A percentile compares a stretch with the other conserved stretches of the same genome.
phyloP scores from a whole-genome alignment of 2,888 invertebrate species.

The Neoitamus cyanurus region DNA sequence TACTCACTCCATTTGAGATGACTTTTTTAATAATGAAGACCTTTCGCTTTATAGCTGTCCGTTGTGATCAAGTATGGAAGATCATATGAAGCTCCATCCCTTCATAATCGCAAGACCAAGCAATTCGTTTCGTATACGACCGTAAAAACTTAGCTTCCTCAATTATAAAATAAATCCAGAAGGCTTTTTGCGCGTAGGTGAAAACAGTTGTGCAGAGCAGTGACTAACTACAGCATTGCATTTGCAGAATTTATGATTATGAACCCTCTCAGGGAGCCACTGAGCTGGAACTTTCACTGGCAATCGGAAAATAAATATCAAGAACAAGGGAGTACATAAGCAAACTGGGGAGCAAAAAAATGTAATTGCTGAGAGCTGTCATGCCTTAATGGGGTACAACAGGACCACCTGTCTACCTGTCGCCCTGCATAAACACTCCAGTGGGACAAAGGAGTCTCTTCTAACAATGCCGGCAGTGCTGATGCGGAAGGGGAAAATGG shows the following conservation, averaged over 20 bases:
- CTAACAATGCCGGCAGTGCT: constrained; percentile 22
- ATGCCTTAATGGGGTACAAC: constrained; percentile 13
- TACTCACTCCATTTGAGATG: neutral
- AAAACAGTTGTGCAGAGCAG: neutral
- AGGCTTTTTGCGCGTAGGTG: neutral
- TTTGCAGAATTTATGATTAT: constrained; percentile 33
- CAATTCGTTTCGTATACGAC: neutral
- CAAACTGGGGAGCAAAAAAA: neutral
- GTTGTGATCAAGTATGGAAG: neutral
- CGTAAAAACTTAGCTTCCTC: neutral
- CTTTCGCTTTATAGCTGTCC: neutral
- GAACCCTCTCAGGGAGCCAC: neutral
- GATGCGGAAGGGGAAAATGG: constrained; percentile 5
- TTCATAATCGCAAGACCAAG: constrained; percentile 3
- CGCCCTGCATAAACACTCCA: constrained; percentile 26
- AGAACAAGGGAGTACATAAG: constrained; percentile 14
- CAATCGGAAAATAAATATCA: constrained; percentile 9
- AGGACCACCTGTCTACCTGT: constrained; percentile 29
- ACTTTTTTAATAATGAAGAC: constrained; percentile 16
- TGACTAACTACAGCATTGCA: neutral
- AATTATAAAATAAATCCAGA: constrained; percentile 7
- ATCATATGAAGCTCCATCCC: neutral
- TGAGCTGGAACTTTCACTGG: constrained; percentile 15
- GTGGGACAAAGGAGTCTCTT: constrained; percentile 3
- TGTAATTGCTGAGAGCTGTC: constrained; percentile 43